phyloP scores from a whole-genome alignment of 2,888 invertebrate genomes.

The Phalangium opilio region DNA sequence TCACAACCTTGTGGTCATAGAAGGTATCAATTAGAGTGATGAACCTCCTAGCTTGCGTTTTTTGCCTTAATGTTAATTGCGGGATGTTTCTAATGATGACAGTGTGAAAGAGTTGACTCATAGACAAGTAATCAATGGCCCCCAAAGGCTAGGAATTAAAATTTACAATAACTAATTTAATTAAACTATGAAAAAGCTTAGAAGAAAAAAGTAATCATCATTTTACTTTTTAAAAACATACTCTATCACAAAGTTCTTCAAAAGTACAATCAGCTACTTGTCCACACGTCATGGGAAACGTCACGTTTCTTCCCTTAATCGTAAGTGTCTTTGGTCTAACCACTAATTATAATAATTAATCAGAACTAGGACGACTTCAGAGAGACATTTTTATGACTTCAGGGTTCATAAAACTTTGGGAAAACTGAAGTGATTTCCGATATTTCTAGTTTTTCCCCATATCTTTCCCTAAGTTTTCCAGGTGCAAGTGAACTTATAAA shows the following conservation, averaged over 20 bases:
- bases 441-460: no score
- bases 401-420: no score
- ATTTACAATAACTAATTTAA: conserved; percentile 2
- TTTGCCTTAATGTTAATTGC: conserved; percentile 54
- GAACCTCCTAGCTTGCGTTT: conserved; percentile 82
- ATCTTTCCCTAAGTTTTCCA: no score
- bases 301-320: conserved; percentile 76
- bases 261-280: conserved; percentile 76
- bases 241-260: conserved; percentile 75
- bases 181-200: background rate
- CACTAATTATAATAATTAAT: conserved; percentile 25
- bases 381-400: no score
- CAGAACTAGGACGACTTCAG: background rate
- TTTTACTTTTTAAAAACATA: conserved; percentile 30
- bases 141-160: conserved; percentile 60
- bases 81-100: conserved; percentile 82
- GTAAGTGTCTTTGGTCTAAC: conserved; percentile 68
- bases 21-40: conserved; percentile 93
- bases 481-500: no score
- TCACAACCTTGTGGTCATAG: conserved; percentile 72
- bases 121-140: conserved; percentile 83
- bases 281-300: conserved; percentile 74
- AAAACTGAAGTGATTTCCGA: no score
- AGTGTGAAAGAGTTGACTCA: conserved; percentile 87
- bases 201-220: background rate